Percentiles rank a stretch among this genome's conserved stretches.
Conservation (phyloP, 2,797 vertebrate genomes). For the Calcarius lapponicus region DNA sequence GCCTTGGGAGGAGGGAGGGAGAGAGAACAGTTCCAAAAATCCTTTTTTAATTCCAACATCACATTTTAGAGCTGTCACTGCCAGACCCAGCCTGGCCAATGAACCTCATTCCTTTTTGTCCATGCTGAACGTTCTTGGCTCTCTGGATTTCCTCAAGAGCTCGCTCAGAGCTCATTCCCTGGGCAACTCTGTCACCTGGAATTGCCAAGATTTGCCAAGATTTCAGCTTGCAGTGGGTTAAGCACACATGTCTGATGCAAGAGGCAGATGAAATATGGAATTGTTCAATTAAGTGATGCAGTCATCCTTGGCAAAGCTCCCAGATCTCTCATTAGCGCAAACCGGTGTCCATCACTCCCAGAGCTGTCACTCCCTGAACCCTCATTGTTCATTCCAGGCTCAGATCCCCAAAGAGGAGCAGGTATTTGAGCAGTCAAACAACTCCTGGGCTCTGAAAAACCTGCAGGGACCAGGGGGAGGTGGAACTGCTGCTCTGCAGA, state of each 20-base stretch:
- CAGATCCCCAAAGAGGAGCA: background rate
- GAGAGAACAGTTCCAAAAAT: background rate
- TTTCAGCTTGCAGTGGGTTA: background rate
- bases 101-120: background rate
- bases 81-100: background rate
- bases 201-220: background rate
- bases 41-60: background rate
- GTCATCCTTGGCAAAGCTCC: conserved; percentile 45
- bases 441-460: background rate
- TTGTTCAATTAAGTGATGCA: conserved; percentile 22
- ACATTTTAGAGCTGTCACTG: background rate
- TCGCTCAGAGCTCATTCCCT: background rate
- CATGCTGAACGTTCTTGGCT: background rate
- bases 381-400: conserved; percentile 22
- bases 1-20: background rate
- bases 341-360: conserved; percentile 22
- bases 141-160: background rate
- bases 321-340: conserved; percentile 26
- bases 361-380: background rate
- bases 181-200: background rate
- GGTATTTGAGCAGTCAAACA: background rate
- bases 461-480: background rate
- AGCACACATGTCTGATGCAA: background rate
- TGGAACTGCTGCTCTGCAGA: background rate
- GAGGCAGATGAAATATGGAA: conserved; percentile 13